A percentile compares a stretch with the other conserved stretches of the same genome.
These are phyloP conservation scores for Seladonia tumulorum DNA, from an alignment of 2,888 invertebrate genomes.

Conservation along the genomic window DNA sequence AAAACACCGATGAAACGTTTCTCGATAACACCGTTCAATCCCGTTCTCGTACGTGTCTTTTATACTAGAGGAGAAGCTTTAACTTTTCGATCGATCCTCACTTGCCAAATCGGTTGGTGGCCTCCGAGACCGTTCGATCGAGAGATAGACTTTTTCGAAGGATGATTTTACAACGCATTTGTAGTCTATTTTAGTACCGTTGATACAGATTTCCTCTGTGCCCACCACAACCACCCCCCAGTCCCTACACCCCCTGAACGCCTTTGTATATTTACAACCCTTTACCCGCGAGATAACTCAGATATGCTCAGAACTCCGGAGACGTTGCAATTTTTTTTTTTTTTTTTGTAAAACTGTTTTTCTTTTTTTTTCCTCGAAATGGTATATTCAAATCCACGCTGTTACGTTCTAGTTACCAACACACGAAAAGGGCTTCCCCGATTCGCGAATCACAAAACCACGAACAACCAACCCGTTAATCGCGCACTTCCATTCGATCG, in stretches of 20 bases:
- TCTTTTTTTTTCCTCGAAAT: background rate
- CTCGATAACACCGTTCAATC: conserved; percentile 28
- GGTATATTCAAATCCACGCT: background rate
- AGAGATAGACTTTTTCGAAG: conserved; percentile 55
- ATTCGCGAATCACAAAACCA: background rate
- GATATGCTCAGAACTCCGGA: background rate
- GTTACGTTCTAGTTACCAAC: conserved; percentile 23
- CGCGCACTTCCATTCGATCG: conserved; percentile 27
- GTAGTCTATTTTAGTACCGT: background rate
- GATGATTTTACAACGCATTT: conserved; percentile 1
- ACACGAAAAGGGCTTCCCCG: conserved; percentile 9
- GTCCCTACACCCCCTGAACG: background rate
- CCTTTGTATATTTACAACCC: conserved; percentile 13
- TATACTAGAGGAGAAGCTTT: background rate
- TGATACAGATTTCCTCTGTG: background rate
- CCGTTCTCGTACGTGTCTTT: conserved; percentile 8
- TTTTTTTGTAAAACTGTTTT: background rate
- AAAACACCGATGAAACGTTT: conserved; percentile 52
- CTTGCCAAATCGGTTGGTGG: conserved; percentile 18
- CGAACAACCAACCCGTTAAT: conserved; percentile 25
- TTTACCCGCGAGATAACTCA: background rate
- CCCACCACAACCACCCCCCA: background rate
- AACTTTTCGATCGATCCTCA: background rate
- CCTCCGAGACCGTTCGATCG: conserved; percentile 73
- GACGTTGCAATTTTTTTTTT: too few species aligned